Evolutionary conservation across 2,113 vertebrate genomes (phyloP), one percentile per base, ranked within the genome.

Genomic region (Apteryx owenii): DNA sequence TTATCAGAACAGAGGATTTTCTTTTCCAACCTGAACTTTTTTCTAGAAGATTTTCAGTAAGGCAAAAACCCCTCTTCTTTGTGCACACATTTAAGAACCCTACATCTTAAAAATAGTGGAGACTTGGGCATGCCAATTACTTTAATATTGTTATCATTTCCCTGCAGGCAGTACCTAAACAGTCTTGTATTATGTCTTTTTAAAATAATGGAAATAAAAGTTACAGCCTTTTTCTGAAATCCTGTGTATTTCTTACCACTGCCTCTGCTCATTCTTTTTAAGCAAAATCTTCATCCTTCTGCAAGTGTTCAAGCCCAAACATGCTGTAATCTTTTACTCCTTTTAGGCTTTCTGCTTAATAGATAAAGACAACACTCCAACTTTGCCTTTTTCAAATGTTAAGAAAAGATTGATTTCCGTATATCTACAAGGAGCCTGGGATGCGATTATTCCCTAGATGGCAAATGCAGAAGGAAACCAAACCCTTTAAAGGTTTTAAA

Each of bases 71-170:
- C 50, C 16, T 96, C 42, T 75, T 7, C 18, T 83, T 72, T 38
- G 84, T 65, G 18, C 22, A 68, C 42, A 40, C 17, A 10, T 71
- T 88, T 88, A 93, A 94, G 93, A 93, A 80, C 15, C 25, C 33
- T 77, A 6, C 1, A 3, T 91, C 80, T 88, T 90, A 73, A 92
- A 86, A 95, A 82, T 65, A 46, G 13, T 28, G 15, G 25, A 77
- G 66, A 72, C 14, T 85, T 89, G 44, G 23, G 46, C 5, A 12
- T 68, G 28, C 8, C 28, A 58, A 2, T 85, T 81, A 84, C 76
- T 96, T 91, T 89, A 81, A 85, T 91, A 96, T 89, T 46, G 33
- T 82, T 96, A 88, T 90, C 28, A 42, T 96, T 95, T 96, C 88
- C 69, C 73, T 81, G 31, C 91, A 97, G 88, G 46, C 42, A 40